Evolutionary conservation across 2,113 vertebrate genomes (phyloP), one percentile per base, ranked within the genome.

Genomic region (Ptilonorhynchus violaceus): DNA sequence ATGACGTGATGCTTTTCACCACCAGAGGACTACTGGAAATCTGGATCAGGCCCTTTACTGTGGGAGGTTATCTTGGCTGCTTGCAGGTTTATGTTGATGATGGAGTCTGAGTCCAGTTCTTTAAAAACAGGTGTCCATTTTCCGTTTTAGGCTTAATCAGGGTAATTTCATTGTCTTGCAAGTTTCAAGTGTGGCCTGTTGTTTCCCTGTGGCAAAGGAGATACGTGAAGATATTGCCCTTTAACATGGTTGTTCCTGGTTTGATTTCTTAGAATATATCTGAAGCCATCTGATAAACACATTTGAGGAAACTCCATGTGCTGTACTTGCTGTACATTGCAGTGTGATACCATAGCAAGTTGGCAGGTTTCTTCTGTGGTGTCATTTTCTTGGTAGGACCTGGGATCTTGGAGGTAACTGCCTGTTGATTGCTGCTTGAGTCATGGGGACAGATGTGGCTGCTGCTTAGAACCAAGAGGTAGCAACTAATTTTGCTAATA

Each of bases 11-110:
- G 67, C 28, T 60, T 50, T 81, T 78, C 52, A 68, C 58, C 17
- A 78, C 14, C 15, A 31, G 35, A 30, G 72, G 28, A 74, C 46
- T 62, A 2, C 16, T 53, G 66, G 22, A 56, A 76, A 37, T 76
- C 13, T 0, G 2, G 39, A 31, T 85, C 47, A 64, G 31, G 28
- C 35, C 52, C 30, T 41, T 84, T 62, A 2, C 10, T 66, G 0
- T n/a, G 25, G 20, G 31, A 81, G 23, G 16, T 74, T 52, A 8
- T 50, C 55, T 62, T 85, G 33, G 47, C 69, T 89, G 10, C 11
- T 78, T 33, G n/a, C 24, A 39, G 52, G 47, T 28, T 63, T n/a
- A 10, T 39, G 16, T 62, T 50, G 49, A 55, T 53, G 44, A 31
- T 24, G 20, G 15, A 53, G 28, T 88, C 39, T 79, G 44, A 27